Base-by-base conservation (phyloP, 2,113 vertebrate genomes). In the Neopipo cinnamomea region DNA sequence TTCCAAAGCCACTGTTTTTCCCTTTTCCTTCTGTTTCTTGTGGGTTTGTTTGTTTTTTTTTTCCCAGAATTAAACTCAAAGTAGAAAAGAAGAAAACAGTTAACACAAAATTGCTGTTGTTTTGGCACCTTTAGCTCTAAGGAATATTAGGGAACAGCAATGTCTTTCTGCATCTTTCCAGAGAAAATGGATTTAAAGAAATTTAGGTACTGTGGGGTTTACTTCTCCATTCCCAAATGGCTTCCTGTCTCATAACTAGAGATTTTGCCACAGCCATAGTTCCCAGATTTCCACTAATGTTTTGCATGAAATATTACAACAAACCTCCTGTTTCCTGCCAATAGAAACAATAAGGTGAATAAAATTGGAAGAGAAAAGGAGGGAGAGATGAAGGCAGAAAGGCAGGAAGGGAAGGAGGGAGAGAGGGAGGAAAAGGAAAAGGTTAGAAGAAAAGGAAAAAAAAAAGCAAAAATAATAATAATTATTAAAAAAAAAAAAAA, bases 401-500 rank as follows among this genome's bases (percentile, higher is more conserved):
- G 50, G 14, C 12, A 63, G 15, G 37, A 28, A 20, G 8, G n/a
- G 4, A 50, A 28, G 35, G 1, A 16, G 22, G 16, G 7, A 24
- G 25, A 20, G 7, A 14, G 1, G 30, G 12, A 25, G 4, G 27
- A 12, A 41, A 21, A 53, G 2, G 20, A 6, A 10, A 3, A 23
- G 12, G 9, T 37, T 5, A 19, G 13, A 6, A 50, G 28, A 4
- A 7, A 3, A 9, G 8, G 4, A 10, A 37, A 39, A 28, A 63
- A 6, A 8, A 17, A 41, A 50, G 49, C 25, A 50, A 50, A 27
- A 27, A 15, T 52, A 28, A 28, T 28, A 52, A 50, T 49, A 50
- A 50, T 52, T 27, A 5, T n/a, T n/a, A 25, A 14, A 25, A 27
- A 37, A 25, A 59, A 24, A 18, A 39, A 28, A 8, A 46, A 5